phyloP scores from a whole-genome alignment of 2,797 vertebrate species.

The Toxotes lorentzi region DNA sequence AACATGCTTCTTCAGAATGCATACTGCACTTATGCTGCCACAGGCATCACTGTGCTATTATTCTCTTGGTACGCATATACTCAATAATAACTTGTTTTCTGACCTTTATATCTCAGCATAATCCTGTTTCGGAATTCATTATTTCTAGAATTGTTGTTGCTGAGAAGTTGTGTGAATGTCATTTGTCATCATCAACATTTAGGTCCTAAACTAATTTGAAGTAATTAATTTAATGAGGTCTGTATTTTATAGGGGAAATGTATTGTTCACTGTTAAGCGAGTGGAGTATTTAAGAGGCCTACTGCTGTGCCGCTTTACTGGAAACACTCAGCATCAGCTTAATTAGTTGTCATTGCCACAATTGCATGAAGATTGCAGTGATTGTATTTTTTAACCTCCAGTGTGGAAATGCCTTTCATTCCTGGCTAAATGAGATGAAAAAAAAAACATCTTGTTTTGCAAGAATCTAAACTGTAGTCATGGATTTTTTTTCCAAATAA shows the following conservation, averaged over 20 bases:
- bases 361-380: slow-evolving; percentile 30
- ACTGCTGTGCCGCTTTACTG: slow-evolving; percentile 21
- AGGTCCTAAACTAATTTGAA: slow-evolving; percentile 5
- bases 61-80: background rate
- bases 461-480: slow-evolving; percentile 15
- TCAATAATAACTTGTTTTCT: background rate
- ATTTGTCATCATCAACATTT: background rate
- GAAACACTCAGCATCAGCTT: slow-evolving; percentile 24
- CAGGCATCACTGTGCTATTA: background rate
- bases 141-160: background rate
- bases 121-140: background rate
- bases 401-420: slow-evolving; percentile 29
- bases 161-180: background rate
- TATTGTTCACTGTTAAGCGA: background rate
- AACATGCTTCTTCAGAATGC: background rate
- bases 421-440: slow-evolving; percentile 13
- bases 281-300: slow-evolving; percentile 14
- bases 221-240: background rate
- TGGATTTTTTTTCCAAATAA: slow-evolving; percentile 10
- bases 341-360: slow-evolving; percentile 34
- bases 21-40: slow-evolving; percentile 3
- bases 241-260: slow-evolving; percentile 4
- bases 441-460: background rate
- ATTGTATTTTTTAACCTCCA: slow-evolving; percentile 28
- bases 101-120: background rate